Percentiles rank a stretch among this genome's conserved stretches.
phyloP scores from a whole-genome alignment of 2,797 vertebrate genomes.

The Morelia viridis region DNA sequence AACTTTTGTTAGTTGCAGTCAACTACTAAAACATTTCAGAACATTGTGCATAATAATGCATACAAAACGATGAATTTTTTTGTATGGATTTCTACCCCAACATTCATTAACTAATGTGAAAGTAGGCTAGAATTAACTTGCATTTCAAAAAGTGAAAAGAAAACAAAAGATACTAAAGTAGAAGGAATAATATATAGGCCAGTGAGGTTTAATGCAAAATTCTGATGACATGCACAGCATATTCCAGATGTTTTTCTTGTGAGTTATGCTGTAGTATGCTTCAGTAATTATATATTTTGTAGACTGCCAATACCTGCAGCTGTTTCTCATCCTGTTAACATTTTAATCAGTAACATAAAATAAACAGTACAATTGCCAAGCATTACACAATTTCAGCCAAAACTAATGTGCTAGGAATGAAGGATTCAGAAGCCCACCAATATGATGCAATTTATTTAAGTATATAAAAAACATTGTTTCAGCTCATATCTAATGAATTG shows the following conservation, averaged over 20 bases:
- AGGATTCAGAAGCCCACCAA: slow-evolving; percentile 46
- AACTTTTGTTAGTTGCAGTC: background rate
- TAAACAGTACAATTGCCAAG: slow-evolving; percentile 68
- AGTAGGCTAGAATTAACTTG: background rate
- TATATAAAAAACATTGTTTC: slow-evolving; percentile 1
- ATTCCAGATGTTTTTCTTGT: slow-evolving; percentile 75
- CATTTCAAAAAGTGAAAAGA: slow-evolving; percentile 24
- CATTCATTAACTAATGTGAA: background rate
- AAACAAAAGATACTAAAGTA: slow-evolving; percentile 71
- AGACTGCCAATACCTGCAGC: slow-evolving; percentile 77
- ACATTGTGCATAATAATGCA: background rate
- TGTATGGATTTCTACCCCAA: background rate
- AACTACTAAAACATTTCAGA: background rate
- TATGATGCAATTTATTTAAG: slow-evolving; percentile 33
- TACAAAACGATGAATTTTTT: background rate
- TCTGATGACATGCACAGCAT: slow-evolving; percentile 69
- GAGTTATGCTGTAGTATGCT: slow-evolving; percentile 74
- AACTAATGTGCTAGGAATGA: slow-evolving; percentile 59
- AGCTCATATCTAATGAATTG: slow-evolving; percentile 21
- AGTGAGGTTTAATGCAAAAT: slow-evolving; percentile 69
- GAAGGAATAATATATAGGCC: slow-evolving; percentile 60
- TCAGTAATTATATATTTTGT: slow-evolving; percentile 76
- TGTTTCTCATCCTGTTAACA: slow-evolving; percentile 72
- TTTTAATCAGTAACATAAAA: slow-evolving; percentile 67
- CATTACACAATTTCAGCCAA: slow-evolving; percentile 66